Conservation (phyloP, 92 coral and sea anemone genomes). For the Paragorgia papillata region DNA sequence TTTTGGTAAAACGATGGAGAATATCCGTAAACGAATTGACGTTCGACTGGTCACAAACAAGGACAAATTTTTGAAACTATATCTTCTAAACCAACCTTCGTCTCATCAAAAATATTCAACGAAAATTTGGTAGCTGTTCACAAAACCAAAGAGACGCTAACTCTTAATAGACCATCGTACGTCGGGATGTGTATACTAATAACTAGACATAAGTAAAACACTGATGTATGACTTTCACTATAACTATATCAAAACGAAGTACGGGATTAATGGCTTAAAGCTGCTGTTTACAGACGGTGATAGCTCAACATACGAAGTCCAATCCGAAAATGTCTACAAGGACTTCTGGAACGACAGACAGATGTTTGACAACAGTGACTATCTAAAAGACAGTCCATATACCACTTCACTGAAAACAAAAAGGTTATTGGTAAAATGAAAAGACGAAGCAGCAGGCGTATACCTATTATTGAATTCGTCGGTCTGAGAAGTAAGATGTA, state of each 20-base stretch:
- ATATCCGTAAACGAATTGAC: too few relatives aligned
- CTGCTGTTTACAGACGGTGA: constrained; percentile 51
- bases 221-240: constrained; percentile 56
- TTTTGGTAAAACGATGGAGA: too few relatives aligned
- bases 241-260: constrained; percentile 29
- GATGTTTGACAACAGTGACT: constrained; percentile 30
- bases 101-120: too few relatives aligned
- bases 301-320: constrained; percentile 8
- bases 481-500: constrained; percentile 49
- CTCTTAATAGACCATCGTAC: too few relatives aligned
- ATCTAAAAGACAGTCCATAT: not conserved
- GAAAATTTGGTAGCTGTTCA: too few relatives aligned
- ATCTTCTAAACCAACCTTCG: too few relatives aligned
- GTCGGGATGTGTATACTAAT: too few relatives aligned
- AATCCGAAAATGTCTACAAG: not conserved
- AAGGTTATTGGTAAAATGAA: constrained; percentile 20
- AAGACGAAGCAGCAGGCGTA: constrained; percentile 30
- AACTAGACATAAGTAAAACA: constrained; percentile 38
- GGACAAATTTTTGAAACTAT: too few relatives aligned
- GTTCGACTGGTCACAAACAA: too few relatives aligned
- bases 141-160: too few relatives aligned
- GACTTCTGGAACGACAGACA: constrained; percentile 18
- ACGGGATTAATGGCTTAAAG: constrained; percentile 1
- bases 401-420: too few relatives aligned
- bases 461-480: constrained; percentile 41